Evolutionary conservation across 2,888 invertebrate genomes (phyloP).

Genomic region (Sisyra terminalis): DNA sequence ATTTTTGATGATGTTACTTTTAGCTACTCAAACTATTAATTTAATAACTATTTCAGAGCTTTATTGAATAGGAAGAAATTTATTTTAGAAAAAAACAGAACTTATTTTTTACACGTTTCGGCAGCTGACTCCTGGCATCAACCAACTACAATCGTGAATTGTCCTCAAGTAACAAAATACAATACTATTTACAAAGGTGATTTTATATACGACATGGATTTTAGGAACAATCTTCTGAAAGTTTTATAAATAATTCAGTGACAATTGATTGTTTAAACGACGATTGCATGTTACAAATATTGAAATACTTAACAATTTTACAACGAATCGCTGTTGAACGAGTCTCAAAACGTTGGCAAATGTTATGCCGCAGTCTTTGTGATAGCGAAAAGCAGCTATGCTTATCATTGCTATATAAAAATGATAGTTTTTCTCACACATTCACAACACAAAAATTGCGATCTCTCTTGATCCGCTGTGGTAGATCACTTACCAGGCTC

Average conservation of each 20-base stretch:
- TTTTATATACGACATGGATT: too few relatives aligned
- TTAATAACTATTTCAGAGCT: too few relatives aligned
- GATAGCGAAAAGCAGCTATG: not conserved
- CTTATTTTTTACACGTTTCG: constrained; percentile 26
- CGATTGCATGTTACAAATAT: constrained; percentile 36
- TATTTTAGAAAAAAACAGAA: constrained; percentile 14
- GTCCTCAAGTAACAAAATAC: constrained; percentile 1
- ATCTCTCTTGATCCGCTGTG: constrained; percentile 2
- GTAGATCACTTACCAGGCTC: constrained; percentile 1
- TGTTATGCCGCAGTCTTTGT: constrained; percentile 15
- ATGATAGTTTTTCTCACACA: not conserved
- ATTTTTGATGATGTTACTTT: too few relatives aligned
- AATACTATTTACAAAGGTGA: too few relatives aligned
- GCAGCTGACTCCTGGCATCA: constrained; percentile 48
- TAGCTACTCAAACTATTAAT: too few relatives aligned
- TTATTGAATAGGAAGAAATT: not conserved
- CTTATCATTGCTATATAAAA: not conserved
- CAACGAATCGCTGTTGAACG: constrained; percentile 37
- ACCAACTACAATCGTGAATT: constrained; percentile 19
- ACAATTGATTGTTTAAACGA: constrained; percentile 33
- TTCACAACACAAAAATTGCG: constrained; percentile 4
- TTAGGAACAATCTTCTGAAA: too few relatives aligned
- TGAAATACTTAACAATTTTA: constrained; percentile 31
- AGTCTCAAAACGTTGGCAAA: constrained; percentile 39
- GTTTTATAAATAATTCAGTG: too few relatives aligned